A percentile compares a stretch with the other conserved stretches of the same genome.
Conservation (phyloP, 1,140 invertebrate species). For the Drosophila insularis region DNA sequence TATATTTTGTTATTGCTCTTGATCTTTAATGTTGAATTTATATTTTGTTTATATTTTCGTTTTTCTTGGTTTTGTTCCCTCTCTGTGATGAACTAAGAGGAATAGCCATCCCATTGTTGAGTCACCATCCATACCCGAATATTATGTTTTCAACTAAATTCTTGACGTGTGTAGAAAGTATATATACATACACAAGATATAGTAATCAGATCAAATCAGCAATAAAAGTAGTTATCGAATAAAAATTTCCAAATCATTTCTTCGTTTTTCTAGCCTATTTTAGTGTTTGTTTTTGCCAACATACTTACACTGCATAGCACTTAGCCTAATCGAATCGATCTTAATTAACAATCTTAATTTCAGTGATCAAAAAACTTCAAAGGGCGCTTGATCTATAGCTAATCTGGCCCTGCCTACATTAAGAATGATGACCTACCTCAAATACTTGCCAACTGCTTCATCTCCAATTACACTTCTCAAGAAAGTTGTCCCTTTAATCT, state of each 20-base stretch:
- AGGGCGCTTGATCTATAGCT: too few species aligned
- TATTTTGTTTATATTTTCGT: slow-evolving; percentile 67
- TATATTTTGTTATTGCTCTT: slow-evolving; percentile 10
- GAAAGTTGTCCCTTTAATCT: too few species aligned
- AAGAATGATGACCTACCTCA: too few species aligned
- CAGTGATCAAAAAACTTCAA: too few species aligned
- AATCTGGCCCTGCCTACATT: too few species aligned
- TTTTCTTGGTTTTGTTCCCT: not conserved
- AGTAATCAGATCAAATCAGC: too few species aligned
- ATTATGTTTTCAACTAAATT: slow-evolving; percentile 1
- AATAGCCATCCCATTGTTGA: not conserved
- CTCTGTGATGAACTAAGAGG: not conserved
- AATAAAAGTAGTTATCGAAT: too few species aligned
- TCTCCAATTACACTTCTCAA: too few species aligned
- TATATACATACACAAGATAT: too few species aligned
- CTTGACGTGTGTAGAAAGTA: not conserved
- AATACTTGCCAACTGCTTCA: too few species aligned
- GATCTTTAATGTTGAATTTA: slow-evolving; percentile 49
- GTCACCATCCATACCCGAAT: slow-evolving; percentile 8
- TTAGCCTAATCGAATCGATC: not conserved
- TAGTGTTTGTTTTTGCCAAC: not conserved
- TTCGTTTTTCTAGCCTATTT: slow-evolving; percentile 24
- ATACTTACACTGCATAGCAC: slow-evolving; percentile 27
- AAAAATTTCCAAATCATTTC: not conserved
- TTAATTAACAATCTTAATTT: too few species aligned